Evolutionary conservation across 1,140 invertebrate genomes (phyloP).

Genomic region (Streblospio benedicti): DNA sequence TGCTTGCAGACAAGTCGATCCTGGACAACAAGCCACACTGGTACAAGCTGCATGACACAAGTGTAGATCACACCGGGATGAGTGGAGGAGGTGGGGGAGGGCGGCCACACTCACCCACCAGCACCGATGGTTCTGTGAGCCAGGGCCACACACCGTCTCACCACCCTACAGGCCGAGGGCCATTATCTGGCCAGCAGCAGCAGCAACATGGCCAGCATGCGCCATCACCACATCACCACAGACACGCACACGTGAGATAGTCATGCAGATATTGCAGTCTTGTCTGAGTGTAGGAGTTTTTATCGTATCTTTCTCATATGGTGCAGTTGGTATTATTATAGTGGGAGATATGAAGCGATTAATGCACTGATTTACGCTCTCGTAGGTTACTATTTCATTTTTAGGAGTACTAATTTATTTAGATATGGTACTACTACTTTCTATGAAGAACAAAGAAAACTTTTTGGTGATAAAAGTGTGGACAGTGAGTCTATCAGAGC

Average conservation of each 20-base stretch:
- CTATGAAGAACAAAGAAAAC: too few relatives aligned
- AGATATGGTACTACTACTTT: too few relatives aligned
- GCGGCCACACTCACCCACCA: not conserved
- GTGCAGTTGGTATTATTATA: not conserved
- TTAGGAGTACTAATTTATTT: too few relatives aligned
- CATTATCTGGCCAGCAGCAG: not conserved
- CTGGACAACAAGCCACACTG: conserved; percentile 53
- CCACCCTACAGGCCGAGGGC: not conserved
- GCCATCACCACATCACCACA: not conserved
- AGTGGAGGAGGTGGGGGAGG: not conserved
- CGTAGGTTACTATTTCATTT: too few relatives aligned
- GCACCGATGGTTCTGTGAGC: not conserved
- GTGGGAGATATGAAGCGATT: too few relatives aligned
- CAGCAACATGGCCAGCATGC: not conserved
- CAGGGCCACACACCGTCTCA: not conserved
- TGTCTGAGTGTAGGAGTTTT: not conserved
- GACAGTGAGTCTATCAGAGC: not conserved
- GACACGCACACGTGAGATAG: too few relatives aligned
- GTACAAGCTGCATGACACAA: conserved; percentile 47
- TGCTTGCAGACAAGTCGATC: conserved; percentile 44
- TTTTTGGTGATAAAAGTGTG: not conserved
- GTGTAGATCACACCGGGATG: not conserved
- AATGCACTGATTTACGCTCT: too few relatives aligned
- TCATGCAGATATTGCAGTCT: too few relatives aligned
- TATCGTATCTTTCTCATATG: not conserved